These are phyloP conservation scores for Orthosia gracilis DNA, from an alignment of 2,888 invertebrate species.

Conservation along the genomic window DNA sequence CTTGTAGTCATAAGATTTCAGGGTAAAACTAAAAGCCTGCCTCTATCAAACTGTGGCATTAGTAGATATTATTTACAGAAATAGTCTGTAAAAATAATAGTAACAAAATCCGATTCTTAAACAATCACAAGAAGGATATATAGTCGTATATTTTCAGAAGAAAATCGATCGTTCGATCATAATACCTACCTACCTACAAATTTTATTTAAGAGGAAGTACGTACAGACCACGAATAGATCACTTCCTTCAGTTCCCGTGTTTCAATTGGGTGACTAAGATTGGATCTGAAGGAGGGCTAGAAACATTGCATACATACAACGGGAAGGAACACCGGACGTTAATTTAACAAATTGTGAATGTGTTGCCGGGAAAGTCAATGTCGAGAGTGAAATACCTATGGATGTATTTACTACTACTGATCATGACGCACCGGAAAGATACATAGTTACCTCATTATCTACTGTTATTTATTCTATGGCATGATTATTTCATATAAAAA, in stretches of 20 bases:
- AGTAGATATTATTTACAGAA: no score
- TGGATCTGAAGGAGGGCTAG: conserved; percentile 26
- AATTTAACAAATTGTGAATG: background rate
- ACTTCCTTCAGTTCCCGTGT: conserved; percentile 26
- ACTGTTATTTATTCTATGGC: no score
- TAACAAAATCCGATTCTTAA: background rate
- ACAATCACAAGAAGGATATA: background rate
- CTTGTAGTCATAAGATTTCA: background rate
- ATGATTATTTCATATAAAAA: background rate
- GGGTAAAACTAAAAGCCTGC: background rate
- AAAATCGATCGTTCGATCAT: no score
- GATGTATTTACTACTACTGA: background rate
- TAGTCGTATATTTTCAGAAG: no score
- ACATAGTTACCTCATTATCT: background rate
- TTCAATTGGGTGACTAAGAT: conserved; percentile 21
- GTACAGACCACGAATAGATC: conserved; percentile 24
- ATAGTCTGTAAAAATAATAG: background rate
- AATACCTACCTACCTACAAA: background rate
- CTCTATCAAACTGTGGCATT: background rate
- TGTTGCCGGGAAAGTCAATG: background rate
- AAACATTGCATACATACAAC: background rate
- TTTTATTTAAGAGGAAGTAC: conserved; percentile 8
- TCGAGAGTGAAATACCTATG: background rate
- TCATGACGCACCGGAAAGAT: background rate
- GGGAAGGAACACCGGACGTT: background rate